These are phyloP conservation scores for Grapholita molesta DNA, from an alignment of 1,140 invertebrate species.

Conservation along the genomic window DNA sequence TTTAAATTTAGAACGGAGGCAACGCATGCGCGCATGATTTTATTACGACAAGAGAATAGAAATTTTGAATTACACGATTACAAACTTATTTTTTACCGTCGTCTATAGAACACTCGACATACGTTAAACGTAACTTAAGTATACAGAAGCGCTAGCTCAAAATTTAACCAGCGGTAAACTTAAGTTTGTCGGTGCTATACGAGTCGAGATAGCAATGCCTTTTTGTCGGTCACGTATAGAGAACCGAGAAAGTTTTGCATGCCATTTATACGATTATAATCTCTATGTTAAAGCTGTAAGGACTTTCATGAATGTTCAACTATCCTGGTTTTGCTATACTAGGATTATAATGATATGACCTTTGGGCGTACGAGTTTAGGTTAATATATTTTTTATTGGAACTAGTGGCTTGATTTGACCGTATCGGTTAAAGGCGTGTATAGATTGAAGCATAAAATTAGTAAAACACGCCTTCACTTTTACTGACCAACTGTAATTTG, in stretches of 20 bases:
- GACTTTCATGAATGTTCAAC: background rate
- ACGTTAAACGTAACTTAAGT: background rate
- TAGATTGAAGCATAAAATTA: constrained; percentile 20
- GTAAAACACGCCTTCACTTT: background rate
- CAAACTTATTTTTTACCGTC: background rate
- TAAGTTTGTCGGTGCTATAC: constrained; percentile 22
- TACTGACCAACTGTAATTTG: background rate
- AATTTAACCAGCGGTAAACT: background rate
- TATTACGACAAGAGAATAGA: constrained; percentile 71
- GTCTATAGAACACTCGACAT: background rate
- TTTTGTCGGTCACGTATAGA: constrained; percentile 65
- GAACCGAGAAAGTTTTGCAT: constrained; percentile 15
- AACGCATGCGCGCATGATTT: constrained; percentile 65
- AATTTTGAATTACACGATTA: constrained; percentile 54
- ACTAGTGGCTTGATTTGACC: constrained; percentile 60
- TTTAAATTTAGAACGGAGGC: constrained; percentile 41
- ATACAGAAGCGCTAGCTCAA: background rate
- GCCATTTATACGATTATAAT: background rate
- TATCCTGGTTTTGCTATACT: background rate
- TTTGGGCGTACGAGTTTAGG: constrained; percentile 59
- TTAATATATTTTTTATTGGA: constrained; percentile 69
- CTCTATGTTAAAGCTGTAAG: background rate
- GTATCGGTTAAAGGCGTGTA: constrained; percentile 34
- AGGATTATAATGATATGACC: constrained; percentile 70
- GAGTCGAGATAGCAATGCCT: constrained; percentile 48